Conservation (phyloP, 2,888 invertebrate species). For the Seira musarum region DNA sequence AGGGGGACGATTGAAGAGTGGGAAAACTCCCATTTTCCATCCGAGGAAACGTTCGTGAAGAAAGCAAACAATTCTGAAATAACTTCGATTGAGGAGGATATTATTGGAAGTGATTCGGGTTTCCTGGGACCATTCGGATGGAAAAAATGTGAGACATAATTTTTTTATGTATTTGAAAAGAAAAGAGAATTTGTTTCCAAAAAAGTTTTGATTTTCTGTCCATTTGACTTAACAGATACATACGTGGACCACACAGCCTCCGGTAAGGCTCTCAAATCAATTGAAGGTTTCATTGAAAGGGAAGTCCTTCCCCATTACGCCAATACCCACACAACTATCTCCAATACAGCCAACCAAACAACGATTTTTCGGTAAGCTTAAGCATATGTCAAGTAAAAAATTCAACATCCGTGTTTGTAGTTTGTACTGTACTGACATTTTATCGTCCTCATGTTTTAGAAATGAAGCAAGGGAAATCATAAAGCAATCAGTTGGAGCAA, state of each 20-base stretch:
- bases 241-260: slow-evolving; percentile 92
- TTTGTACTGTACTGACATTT: too few relatives aligned
- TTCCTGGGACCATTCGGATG: slow-evolving; percentile 63
- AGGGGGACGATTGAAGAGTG: too few relatives aligned
- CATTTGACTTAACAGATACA: slow-evolving; percentile 77
- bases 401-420: background rate
- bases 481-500: slow-evolving; percentile 83
- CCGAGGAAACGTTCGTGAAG: too few relatives aligned
- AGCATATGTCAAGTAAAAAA: slow-evolving; percentile 73
- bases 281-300: slow-evolving; percentile 85
- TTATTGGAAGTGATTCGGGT: slow-evolving; percentile 42
- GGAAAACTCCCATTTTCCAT: too few relatives aligned
- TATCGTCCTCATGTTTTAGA: too few relatives aligned
- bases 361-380: slow-evolving; percentile 84
- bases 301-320: slow-evolving; percentile 89
- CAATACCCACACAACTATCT: slow-evolving; percentile 85
- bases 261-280: slow-evolving; percentile 85
- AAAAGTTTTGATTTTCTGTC: background rate
- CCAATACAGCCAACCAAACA: slow-evolving; percentile 88
- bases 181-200: slow-evolving; percentile 2
- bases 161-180: too few relatives aligned
- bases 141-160: slow-evolving; percentile 47
- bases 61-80: too few relatives aligned
- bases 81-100: slow-evolving; percentile 24
- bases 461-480: slow-evolving; percentile 86